These are phyloP conservation scores for Okamejei kenojei DNA, from an alignment of 2,797 vertebrate species.

Conservation along the genomic window DNA sequence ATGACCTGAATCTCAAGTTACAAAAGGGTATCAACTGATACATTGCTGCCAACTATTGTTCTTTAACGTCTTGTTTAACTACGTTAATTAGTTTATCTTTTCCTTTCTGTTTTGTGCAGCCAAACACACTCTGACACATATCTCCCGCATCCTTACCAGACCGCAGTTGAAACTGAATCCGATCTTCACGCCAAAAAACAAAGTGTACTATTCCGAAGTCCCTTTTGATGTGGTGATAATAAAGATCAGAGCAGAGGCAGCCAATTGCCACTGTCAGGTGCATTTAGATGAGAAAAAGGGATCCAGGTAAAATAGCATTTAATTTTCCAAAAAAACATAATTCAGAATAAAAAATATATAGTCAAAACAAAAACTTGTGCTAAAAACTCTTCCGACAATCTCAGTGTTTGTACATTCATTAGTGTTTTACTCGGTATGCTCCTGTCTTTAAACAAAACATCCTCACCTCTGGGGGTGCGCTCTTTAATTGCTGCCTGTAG, in stretches of 20 bases:
- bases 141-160: constrained; percentile 75
- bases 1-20: neutral
- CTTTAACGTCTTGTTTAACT: neutral
- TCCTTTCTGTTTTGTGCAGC: constrained; percentile 60
- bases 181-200: constrained; percentile 72
- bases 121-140: constrained; percentile 63
- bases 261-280: constrained; percentile 61
- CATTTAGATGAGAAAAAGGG: constrained; percentile 73
- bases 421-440: too few species aligned
- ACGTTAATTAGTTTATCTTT: constrained; percentile 40
- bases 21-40: neutral
- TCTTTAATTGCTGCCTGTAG: too few species aligned
- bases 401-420: too few species aligned
- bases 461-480: too few species aligned
- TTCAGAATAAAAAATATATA: too few species aligned
- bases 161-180: constrained; percentile 75
- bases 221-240: constrained; percentile 77
- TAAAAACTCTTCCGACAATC: too few species aligned
- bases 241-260: constrained; percentile 68
- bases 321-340: too few species aligned
- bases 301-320: constrained; percentile 63
- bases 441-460: too few species aligned
- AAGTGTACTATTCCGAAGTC: constrained; percentile 78
- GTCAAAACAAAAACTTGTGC: too few species aligned
- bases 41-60: neutral